Evolutionary conservation across 2,888 invertebrate species (phyloP).

Genomic region (Luperina nickerlii): DNA sequence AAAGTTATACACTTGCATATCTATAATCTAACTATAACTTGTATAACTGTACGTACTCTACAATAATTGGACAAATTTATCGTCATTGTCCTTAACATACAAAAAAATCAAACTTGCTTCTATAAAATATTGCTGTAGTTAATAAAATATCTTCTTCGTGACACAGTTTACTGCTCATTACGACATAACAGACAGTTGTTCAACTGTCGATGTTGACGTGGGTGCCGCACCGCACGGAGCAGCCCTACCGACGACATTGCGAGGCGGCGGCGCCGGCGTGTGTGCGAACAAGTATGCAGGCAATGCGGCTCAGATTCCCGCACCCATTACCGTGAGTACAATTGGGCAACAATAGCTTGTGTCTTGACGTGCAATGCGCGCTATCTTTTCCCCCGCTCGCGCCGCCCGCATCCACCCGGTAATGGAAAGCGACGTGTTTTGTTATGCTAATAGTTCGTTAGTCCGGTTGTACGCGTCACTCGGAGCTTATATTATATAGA

Average conservation of each 20-base stretch:
- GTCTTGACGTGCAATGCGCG: slow-evolving; percentile 47
- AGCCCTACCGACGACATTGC: slow-evolving; percentile 16
- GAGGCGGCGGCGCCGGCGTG: slow-evolving; percentile 25
- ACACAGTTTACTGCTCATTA: neutral
- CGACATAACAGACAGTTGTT: neutral
- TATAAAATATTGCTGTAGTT: neutral
- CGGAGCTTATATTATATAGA: slow-evolving; percentile 11
- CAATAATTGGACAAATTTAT: neutral
- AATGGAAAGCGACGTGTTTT: slow-evolving; percentile 55
- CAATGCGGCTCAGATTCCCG: slow-evolving; percentile 55
- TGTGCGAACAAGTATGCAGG: slow-evolving; percentile 56
- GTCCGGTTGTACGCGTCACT: slow-evolving; percentile 42
- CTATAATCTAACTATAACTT: neutral
- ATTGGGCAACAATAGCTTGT: slow-evolving; percentile 55
- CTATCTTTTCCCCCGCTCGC: neutral
- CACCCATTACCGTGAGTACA: slow-evolving; percentile 57
- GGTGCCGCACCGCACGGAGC: neutral
- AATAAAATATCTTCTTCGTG: neutral
- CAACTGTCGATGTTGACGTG: neutral
- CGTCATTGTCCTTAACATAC: neutral
- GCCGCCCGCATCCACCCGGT: neutral
- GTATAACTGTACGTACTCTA: neutral
- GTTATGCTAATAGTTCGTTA: slow-evolving; percentile 57
- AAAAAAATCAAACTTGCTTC: slow-evolving; percentile 17
- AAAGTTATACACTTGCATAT: slow-evolving; percentile 2